Conservation (phyloP, 2,797 vertebrate species). For the Heteromormyrus szaboi region DNA sequence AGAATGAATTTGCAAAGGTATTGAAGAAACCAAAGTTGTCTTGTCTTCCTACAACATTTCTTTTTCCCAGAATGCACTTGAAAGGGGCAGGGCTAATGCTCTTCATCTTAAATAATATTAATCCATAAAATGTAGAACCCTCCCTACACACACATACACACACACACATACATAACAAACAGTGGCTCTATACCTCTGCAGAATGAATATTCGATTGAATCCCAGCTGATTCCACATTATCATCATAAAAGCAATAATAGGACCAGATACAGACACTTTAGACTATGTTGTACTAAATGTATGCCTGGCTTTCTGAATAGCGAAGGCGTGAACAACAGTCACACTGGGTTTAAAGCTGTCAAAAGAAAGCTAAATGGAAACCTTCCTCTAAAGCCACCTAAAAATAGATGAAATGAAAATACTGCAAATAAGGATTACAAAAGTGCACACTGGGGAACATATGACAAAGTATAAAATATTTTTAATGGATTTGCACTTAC, state of each 20-base stretch:
- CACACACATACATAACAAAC: background rate
- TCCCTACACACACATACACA: background rate
- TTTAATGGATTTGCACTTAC: background rate
- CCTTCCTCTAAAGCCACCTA: background rate
- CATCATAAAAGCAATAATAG: background rate
- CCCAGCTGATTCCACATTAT: background rate
- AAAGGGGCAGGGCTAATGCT: background rate
- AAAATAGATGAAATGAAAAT: slow-evolving; percentile 19
- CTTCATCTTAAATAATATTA: background rate
- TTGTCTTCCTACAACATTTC: background rate
- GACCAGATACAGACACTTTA: background rate
- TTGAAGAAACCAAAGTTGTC: background rate
- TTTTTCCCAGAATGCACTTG: background rate
- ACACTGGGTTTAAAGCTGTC: background rate
- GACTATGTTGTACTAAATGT: background rate
- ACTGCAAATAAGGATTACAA: slow-evolving; percentile 14
- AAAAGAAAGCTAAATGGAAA: background rate
- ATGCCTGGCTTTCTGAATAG: background rate
- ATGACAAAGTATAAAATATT: background rate
- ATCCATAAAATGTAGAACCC: background rate
- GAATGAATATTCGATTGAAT: background rate
- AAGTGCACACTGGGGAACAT: background rate
- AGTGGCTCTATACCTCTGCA: background rate
- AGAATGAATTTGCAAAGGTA: background rate
- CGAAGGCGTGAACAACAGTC: background rate